These are phyloP conservation scores for Ctenoplectra terminalis DNA, from an alignment of 1,140 invertebrate genomes.

Conservation along the genomic window DNA sequence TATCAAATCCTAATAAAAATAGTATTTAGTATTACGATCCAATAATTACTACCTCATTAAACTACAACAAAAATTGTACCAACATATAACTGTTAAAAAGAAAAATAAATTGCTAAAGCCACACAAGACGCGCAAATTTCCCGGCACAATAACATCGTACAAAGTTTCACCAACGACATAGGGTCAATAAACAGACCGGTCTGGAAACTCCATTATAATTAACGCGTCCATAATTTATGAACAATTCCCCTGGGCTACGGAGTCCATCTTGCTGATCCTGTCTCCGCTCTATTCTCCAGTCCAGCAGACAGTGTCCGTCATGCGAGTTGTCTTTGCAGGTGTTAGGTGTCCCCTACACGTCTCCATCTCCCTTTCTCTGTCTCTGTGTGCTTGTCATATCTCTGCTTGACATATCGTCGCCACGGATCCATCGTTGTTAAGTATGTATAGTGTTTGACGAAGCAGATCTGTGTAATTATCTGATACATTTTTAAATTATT, in stretches of 20 bases:
- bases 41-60: no score
- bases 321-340: constrained; percentile 23
- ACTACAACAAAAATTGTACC: no score
- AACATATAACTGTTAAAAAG: no score
- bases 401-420: constrained; percentile 17
- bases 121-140: neutral
- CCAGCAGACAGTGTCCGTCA: constrained; percentile 13
- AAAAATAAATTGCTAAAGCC: no score
- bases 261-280: constrained; percentile 22
- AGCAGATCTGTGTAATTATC: no score
- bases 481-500: no score
- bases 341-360: constrained; percentile 4
- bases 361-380: neutral
- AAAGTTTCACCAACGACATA: constrained; percentile 29
- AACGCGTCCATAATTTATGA: constrained; percentile 73
- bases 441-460: neutral
- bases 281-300: neutral
- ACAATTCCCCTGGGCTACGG: constrained; percentile 60
- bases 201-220: constrained; percentile 71
- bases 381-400: neutral
- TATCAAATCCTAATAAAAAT: no score
- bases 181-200: constrained; percentile 64
- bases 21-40: no score
- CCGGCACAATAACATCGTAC: neutral
- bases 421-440: neutral